Conservation (phyloP, 2,113 vertebrate genomes). For the Acanthochromis polyacanthus region DNA sequence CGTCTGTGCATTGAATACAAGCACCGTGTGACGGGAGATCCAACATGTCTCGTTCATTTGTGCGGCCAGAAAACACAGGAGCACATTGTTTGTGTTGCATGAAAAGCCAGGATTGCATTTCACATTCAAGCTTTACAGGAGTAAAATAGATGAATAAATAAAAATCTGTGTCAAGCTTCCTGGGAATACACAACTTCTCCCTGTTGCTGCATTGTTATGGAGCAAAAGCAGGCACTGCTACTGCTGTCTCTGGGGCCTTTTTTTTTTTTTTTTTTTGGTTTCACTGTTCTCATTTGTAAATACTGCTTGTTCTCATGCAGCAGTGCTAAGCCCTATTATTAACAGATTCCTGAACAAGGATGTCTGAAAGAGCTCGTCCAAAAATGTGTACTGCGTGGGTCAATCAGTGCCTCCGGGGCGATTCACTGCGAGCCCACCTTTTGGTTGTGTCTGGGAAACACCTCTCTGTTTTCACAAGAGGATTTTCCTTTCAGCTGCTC, state of each 20-base stretch:
- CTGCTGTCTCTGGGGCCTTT: slow-evolving; percentile 33
- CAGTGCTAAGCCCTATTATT: slow-evolving; percentile 62
- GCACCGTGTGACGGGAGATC: slow-evolving; percentile 1
- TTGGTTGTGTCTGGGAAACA: slow-evolving; percentile 66
- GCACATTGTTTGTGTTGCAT: slow-evolving; percentile 10
- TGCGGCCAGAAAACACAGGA: background rate
- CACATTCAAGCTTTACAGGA: slow-evolving; percentile 22
- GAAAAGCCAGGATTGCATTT: slow-evolving; percentile 3
- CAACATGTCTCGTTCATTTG: background rate
- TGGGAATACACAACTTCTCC: slow-evolving; percentile 53
- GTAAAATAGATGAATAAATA: background rate
- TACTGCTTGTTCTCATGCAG: slow-evolving; percentile 49
- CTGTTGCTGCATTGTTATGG: slow-evolving; percentile 64
- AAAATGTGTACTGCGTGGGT: slow-evolving; percentile 34
- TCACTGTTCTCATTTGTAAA: slow-evolving; percentile 34
- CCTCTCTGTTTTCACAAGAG: slow-evolving; percentile 57
- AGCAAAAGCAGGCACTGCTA: slow-evolving; percentile 4
- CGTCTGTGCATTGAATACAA: background rate
- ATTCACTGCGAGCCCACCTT: slow-evolving; percentile 40
- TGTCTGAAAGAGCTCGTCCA: slow-evolving; percentile 27
- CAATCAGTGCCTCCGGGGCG: slow-evolving; percentile 50
- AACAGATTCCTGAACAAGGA: slow-evolving; percentile 72
- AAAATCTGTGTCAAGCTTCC: slow-evolving; percentile 50
- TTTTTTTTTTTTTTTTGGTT: slow-evolving; percentile 31
- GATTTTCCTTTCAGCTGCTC: slow-evolving; percentile 58